Percentiles rank a stretch among this genome's conserved stretches.
These are phyloP conservation scores for Craniophora ligustri DNA, from an alignment of 2,888 invertebrate species.

Conservation along the genomic window DNA sequence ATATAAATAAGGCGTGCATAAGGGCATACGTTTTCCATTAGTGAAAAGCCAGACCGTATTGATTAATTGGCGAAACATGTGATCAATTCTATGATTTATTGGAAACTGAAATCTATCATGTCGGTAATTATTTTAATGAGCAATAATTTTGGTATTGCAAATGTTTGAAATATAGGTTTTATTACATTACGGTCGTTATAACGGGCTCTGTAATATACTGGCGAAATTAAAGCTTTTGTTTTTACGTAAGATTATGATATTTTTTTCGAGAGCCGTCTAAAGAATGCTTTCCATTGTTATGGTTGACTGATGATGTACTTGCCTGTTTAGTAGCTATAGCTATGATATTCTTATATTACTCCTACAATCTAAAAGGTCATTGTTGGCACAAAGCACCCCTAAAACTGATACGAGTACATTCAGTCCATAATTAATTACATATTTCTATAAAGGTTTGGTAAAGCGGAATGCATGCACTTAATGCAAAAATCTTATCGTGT, in stretches of 20 bases:
- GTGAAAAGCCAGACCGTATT: not conserved
- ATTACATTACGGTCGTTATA: constrained; percentile 13
- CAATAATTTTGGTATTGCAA: too few species aligned
- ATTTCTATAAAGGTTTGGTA: too few species aligned
- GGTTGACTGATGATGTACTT: constrained; percentile 17
- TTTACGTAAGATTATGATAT: constrained; percentile 14
- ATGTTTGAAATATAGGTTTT: constrained; percentile 32
- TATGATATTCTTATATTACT: too few species aligned
- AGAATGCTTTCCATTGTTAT: constrained; percentile 42
- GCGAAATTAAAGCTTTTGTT: constrained; percentile 36
- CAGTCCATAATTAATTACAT: too few species aligned
- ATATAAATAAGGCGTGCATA: too few species aligned
- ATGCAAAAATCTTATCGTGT: too few species aligned
- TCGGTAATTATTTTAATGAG: too few species aligned
- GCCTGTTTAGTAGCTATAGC: not conserved
- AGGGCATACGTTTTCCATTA: not conserved
- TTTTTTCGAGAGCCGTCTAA: constrained; percentile 13
- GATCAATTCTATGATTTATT: constrained; percentile 6
- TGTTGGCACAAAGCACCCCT: too few species aligned
- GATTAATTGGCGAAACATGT: not conserved
- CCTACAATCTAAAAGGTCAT: too few species aligned
- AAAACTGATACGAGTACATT: too few species aligned
- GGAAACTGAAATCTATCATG: constrained; percentile 14
- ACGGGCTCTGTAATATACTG: constrained; percentile 15
- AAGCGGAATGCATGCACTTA: too few species aligned